Evolutionary conservation across 2,888 invertebrate species (phyloP), one percentile per base, ranked within the genome.

Genomic region (Timandra comae): DNA sequence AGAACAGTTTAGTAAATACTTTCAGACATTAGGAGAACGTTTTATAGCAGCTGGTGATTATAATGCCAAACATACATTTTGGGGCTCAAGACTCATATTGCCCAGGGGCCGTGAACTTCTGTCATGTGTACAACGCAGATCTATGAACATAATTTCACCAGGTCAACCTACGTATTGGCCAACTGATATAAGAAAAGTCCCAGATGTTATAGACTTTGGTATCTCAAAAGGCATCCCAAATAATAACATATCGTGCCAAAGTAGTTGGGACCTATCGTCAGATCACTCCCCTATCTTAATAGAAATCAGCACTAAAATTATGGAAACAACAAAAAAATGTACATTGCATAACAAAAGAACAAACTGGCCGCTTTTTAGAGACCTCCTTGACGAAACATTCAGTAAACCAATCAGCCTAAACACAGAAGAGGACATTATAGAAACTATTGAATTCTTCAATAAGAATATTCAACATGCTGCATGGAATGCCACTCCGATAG

Each of bases 191-290:
- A 13, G 31, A 1, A 49, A 38, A 29, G 25, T 35, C 1, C 49
- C 46, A 2, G 49, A 52, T 16, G 11, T 47, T 1, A 8, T 51
- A 1, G 47, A 54, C 24, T 54, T 54, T 23, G 49, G 38, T 19
- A 33, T 50, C 1, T 28, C 16, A 0, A 48, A 35, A 27, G 31
- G 33, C 12, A 51, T 7, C 21, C 25, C 30, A 16, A 38, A 31
- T n/a, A 35, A 30, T 9, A 34, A 30, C n/a, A 29, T 46, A 29
- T 33, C 30, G 2, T 38, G 42, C 13, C 10, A 29, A 2, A 39
- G 33, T 11, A 38, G 38, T 27, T 41, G 29, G 30, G 48, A 46
- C 3, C 11, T 44, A 27, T 43, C 46, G 4, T 43, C 46, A 25
- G 44, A 49, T 27, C 45, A 49, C 38, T 42, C 41, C 16, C 43